These are phyloP conservation scores for Campylomormyrus numenius DNA, from an alignment of 2,113 vertebrate species.

Conservation along the genomic window DNA sequence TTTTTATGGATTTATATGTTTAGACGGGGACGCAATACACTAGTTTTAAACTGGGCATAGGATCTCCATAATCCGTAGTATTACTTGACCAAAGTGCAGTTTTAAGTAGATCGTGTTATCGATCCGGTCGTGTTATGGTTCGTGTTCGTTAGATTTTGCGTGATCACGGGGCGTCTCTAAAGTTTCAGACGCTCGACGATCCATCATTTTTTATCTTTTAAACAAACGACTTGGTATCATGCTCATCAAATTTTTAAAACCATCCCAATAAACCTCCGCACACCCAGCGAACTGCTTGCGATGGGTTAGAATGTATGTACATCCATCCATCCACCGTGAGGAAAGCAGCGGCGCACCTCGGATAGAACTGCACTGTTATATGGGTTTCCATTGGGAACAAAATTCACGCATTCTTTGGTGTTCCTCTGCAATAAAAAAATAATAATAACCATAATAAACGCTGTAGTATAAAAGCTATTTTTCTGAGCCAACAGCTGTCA, in stretches of 20 bases:
- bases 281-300: background rate
- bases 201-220: background rate
- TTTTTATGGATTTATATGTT: background rate
- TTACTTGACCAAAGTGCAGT: background rate
- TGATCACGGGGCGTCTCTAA: background rate
- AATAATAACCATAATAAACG: background rate
- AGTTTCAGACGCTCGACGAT: background rate
- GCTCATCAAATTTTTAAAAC: background rate
- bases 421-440: background rate
- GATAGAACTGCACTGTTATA: background rate
- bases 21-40: background rate
- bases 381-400: background rate
- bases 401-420: background rate
- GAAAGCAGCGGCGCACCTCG: background rate
- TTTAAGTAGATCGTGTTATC: background rate
- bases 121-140: background rate
- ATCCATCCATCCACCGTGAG: background rate
- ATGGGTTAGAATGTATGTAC: too few relatives aligned
- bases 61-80: background rate
- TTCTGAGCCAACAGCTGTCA: background rate
- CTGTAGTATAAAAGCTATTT: background rate
- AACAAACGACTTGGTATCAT: background rate
- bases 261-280: background rate
- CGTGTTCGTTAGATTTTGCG: background rate
- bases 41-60: background rate